Evolutionary conservation across 2,797 vertebrate species (phyloP).

Genomic region (Gadopsis marmoratus): DNA sequence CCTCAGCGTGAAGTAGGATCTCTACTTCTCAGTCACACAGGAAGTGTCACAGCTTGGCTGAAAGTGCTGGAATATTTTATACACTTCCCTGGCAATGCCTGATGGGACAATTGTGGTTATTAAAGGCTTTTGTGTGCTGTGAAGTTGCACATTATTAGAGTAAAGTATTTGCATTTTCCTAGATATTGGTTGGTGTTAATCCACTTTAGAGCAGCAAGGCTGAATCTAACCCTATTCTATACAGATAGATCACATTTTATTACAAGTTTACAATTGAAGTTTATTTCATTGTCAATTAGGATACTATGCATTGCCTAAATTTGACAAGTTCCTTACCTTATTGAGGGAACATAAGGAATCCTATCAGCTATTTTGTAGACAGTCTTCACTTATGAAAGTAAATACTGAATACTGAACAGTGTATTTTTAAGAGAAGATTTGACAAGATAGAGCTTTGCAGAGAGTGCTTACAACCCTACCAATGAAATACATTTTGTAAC

Average conservation of each 20-base stretch:
- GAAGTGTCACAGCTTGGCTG: constrained; percentile 67
- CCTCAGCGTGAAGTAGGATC: constrained; percentile 63
- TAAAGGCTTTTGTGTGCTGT: constrained; percentile 51
- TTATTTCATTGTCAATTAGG: background rate
- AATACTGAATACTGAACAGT: background rate
- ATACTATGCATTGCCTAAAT: background rate
- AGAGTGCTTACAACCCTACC: background rate
- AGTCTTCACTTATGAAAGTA: background rate
- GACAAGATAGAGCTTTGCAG: background rate
- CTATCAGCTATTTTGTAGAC: background rate
- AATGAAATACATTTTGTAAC: background rate
- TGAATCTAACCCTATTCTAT: background rate
- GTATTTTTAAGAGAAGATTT: background rate
- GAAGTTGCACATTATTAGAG: constrained; percentile 31
- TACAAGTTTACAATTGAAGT: background rate
- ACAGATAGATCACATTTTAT: background rate
- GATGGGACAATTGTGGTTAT: constrained; percentile 34
- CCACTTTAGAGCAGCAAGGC: constrained; percentile 7
- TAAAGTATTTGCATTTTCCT: constrained; percentile 27
- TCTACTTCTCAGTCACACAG: constrained; percentile 64
- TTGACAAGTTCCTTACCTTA: background rate
- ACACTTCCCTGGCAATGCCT: constrained; percentile 41
- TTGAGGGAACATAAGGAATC: no score
- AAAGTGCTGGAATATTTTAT: constrained; percentile 52
- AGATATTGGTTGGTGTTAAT: constrained; percentile 3